Conservation (phyloP, 2,113 vertebrate genomes). For the Ranitomeya variabilis region DNA sequence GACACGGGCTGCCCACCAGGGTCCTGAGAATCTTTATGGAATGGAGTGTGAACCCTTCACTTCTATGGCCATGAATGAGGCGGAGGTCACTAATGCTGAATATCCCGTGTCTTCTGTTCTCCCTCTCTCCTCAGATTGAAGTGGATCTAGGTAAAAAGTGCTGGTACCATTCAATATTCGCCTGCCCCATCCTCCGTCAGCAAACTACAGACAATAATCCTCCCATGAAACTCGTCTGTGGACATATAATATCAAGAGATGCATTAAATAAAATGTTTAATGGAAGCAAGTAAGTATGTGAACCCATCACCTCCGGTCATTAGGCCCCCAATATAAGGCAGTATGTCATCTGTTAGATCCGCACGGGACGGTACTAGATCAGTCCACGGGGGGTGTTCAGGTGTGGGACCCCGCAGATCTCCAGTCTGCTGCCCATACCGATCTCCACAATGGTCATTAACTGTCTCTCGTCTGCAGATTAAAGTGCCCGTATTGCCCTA, state of each 20-base stretch:
- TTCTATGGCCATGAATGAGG: neutral
- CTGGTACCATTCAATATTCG: slow-evolving; percentile 88
- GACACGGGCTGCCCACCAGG: too few species aligned
- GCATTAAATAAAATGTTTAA: slow-evolving; percentile 90
- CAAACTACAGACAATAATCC: slow-evolving; percentile 86
- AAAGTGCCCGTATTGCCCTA: slow-evolving; percentile 87
- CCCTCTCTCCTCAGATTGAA: slow-evolving; percentile 76
- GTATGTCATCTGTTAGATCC: too few species aligned
- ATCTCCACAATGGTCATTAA: neutral
- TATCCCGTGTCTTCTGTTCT: neutral
- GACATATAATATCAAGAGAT: slow-evolving; percentile 87
- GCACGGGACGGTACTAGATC: too few species aligned
- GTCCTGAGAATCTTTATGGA: too few species aligned
- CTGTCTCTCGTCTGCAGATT: slow-evolving; percentile 69
- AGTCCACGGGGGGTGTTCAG: too few species aligned
- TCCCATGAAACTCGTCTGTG: slow-evolving; percentile 86
- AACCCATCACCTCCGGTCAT: neutral
- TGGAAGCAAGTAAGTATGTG: slow-evolving; percentile 83
- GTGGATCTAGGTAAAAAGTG: slow-evolving; percentile 85
- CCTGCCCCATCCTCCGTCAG: slow-evolving; percentile 85
- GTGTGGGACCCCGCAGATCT: too few species aligned
- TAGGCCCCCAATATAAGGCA: too few species aligned
- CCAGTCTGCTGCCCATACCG: too few species aligned
- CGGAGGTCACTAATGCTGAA: too few species aligned
- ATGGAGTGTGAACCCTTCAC: too few species aligned